Conservation (phyloP, 2,113 vertebrate species). For the Mesocricetus auratus region DNA sequence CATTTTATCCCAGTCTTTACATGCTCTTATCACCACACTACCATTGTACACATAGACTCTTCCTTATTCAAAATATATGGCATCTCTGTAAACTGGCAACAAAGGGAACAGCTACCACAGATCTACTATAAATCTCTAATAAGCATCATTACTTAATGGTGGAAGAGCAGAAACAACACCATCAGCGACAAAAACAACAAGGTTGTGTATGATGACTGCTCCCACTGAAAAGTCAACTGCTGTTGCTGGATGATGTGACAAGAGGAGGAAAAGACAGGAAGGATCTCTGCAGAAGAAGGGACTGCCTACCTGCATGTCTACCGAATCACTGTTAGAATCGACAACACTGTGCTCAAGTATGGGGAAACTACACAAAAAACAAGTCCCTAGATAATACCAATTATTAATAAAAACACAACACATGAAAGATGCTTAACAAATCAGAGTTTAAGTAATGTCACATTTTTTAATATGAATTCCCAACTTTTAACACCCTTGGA, state of each 20-base stretch:
- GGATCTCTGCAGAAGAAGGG: background rate
- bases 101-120: conserved; percentile 8
- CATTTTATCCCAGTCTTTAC: conserved; percentile 14
- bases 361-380: conserved; percentile 40
- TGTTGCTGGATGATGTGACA: background rate
- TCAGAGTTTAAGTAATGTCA: background rate
- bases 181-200: conserved; percentile 14
- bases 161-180: background rate
- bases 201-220: background rate
- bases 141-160: conserved; percentile 30
- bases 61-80: conserved; percentile 37
- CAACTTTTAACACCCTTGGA: background rate
- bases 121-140: background rate
- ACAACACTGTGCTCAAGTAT: background rate
- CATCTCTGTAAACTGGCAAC: conserved; percentile 2
- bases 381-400: background rate
- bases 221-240: conserved; percentile 20
- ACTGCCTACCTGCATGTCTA: background rate
- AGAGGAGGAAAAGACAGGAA: conserved; percentile 38
- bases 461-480: background rate
- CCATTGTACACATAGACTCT: background rate
- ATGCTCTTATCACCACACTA: background rate
- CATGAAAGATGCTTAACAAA: background rate
- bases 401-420: background rate
- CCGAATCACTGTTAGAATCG: conserved; percentile 10